Base-by-base conservation (phyloP, 2,888 invertebrate genomes). In the Panopea generosa region DNA sequence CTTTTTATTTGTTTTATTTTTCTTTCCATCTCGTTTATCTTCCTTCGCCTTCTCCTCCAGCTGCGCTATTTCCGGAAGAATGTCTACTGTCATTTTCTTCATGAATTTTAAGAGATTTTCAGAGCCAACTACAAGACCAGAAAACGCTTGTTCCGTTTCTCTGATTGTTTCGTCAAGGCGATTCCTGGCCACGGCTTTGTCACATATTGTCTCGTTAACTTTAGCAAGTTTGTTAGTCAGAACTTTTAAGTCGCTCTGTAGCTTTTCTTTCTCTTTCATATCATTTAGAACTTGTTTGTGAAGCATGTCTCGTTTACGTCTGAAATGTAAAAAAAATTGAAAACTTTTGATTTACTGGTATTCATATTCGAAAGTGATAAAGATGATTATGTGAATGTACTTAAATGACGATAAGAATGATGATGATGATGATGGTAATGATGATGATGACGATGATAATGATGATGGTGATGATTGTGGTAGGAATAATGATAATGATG, bases 251-350 rank as follows among this genome's bases (percentile, higher is more conserved):
- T 81, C 77, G n/a, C 65, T 67, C 63, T 81, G 71, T 29, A 81
- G 53, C 47, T 77, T 81, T 4, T 70, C 70, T 29, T 81, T 74
- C 43, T 74, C 74, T 20, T 52, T 60, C 43, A 59, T 68, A 18
- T 81, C 81, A n/a, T 61, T 71, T 16, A 63, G 60, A 26, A 81
- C 71, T 27, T 77, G 74, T 53, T 57, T 60, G 49, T 81, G 73
- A 0, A 81, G 43, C 6, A 38, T 40, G 20, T 81, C 81, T 52
- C 80, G 49, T 55, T 68, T 74, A 27, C 71, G 69, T 50, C 79
- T 79, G 22, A 22, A 71, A 63, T 27, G 50, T 72, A 49, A 66
- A 66, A 45, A 59, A 66, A n/a, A n/a, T n/a, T n/a, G n/a, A n/a
- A n/a, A n/a, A n/a, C n/a, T n/a, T n/a, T n/a, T n/a, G n/a, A n/a